Evolutionary conservation across 2,888 invertebrate genomes (phyloP).

Genomic region (Microctonus aethiopoides): DNA sequence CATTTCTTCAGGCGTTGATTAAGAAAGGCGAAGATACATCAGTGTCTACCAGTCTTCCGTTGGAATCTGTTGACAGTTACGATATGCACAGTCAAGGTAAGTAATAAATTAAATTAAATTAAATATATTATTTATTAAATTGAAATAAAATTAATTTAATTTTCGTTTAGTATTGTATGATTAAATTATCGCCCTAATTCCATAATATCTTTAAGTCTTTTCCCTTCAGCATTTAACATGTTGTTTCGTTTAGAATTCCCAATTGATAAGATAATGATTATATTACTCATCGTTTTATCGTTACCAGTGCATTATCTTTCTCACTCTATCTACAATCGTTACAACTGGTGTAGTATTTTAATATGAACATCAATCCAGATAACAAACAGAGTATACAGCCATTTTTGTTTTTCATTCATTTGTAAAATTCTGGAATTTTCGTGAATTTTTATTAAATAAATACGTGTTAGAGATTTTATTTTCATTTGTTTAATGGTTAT

Average conservation of each 20-base stretch:
- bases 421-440: background rate
- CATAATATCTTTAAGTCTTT: background rate
- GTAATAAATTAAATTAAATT: background rate
- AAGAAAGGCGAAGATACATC: constrained; percentile 61
- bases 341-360: constrained; percentile 32
- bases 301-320: constrained; percentile 33
- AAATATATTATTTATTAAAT: background rate
- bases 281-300: constrained; percentile 44
- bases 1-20: constrained; percentile 54
- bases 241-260: background rate
- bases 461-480: background rate
- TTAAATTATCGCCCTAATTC: constrained; percentile 10
- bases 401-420: background rate
- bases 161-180: background rate
- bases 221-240: background rate
- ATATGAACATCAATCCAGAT: constrained; percentile 30
- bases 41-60: constrained; percentile 45
- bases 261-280: constrained; percentile 43
- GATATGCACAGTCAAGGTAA: constrained; percentile 63
- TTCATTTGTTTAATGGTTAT: background rate
- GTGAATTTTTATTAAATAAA: background rate
- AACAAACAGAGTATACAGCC: constrained; percentile 15
- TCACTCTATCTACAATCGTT: constrained; percentile 33
- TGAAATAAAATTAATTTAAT: background rate
- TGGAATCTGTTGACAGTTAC: constrained; percentile 57